Evolutionary conservation across 30 jellyfish, hydroid and myxozoan species (phyloP), one percentile per base, ranked within the genome.

Genomic region (Sanderia malayensis): DNA sequence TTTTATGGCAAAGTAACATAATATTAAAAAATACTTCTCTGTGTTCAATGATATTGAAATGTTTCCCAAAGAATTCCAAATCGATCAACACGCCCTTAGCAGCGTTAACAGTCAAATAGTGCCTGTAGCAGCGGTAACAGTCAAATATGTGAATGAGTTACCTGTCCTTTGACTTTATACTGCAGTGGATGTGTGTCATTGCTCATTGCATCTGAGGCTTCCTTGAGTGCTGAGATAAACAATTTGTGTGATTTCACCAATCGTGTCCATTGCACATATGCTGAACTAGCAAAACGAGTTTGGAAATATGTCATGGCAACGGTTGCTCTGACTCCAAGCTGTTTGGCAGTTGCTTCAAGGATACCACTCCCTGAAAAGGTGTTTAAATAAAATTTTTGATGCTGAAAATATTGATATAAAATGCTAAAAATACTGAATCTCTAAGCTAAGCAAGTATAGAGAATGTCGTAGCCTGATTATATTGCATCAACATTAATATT

Each of bases 151-250:
- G 52, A 37, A 4, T 37, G 13, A 37, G 52, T 37, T 63, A 31
- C 59, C 76, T 63, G 76, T 63, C 76, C 58, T 63, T 63, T 63
- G 30, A 63, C 59, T 63, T 63, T 63, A 27, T 29, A 63, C 20
- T 63, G 76, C 24, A 63, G 29, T 1, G 59, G 59, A 3, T 63
- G 59, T 26, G 7, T 21, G 3, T 63, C 58, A 1, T 63, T 27
- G 2, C 26, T 17, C 76, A 63, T 63, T 63, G 21, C 29, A 20
- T 9, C 27, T 1, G 76, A 63, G 13, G 59, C 76, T 31, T 28
- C 58, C 2, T 4, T 22, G 28, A 63, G 25, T 4, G 30, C 59
- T 26, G 7, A 2, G 2, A 63, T 31, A 63, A 32, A 63, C 30
- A 63, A 19, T 63, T 11, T 4, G 58, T 63, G 31, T 2, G 59